phyloP scores from a whole-genome alignment of 2,113 vertebrate genomes.

The Prionailurus bengalensis region DNA sequence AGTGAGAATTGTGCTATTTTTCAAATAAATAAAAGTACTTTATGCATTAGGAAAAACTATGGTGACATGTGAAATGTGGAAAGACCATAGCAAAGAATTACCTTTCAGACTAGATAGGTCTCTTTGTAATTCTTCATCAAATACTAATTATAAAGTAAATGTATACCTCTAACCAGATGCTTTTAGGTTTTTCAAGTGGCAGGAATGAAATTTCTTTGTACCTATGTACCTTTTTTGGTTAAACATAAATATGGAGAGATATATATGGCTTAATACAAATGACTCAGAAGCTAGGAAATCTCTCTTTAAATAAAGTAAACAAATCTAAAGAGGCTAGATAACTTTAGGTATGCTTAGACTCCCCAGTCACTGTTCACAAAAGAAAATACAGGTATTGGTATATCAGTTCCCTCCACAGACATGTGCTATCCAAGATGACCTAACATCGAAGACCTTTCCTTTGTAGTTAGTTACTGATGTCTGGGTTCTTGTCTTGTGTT shows the following conservation, averaged over 20 bases:
- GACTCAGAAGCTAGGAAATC: conserved; percentile 19
- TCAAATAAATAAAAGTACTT: conserved; percentile 69
- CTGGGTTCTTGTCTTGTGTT: neutral
- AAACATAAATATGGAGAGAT: conserved; percentile 69
- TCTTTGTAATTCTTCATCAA: conserved; percentile 66
- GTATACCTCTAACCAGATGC: conserved; percentile 35
- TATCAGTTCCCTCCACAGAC: conserved; percentile 50
- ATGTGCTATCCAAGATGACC: conserved; percentile 53
- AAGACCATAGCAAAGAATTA: conserved; percentile 68
- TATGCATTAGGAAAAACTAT: conserved; percentile 56
- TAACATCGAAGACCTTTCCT: conserved; percentile 57
- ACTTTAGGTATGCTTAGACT: conserved; percentile 47
- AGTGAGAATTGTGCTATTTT: conserved; percentile 66
- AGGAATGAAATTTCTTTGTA: conserved; percentile 56
- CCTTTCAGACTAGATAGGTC: conserved; percentile 59
- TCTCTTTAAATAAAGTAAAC: conserved; percentile 67
- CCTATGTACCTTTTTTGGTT: neutral
- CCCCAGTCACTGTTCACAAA: neutral
- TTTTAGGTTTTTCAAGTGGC: conserved; percentile 66
- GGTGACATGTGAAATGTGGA: conserved; percentile 28
- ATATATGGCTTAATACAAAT: neutral
- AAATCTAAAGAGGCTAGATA: conserved; percentile 7
- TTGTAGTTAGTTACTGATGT: conserved; percentile 65
- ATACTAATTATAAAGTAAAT: conserved; percentile 70
- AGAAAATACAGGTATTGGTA: conserved; percentile 71